phyloP scores from a whole-genome alignment of 2,113 vertebrate species.

The Brienomyrus longianalis region DNA sequence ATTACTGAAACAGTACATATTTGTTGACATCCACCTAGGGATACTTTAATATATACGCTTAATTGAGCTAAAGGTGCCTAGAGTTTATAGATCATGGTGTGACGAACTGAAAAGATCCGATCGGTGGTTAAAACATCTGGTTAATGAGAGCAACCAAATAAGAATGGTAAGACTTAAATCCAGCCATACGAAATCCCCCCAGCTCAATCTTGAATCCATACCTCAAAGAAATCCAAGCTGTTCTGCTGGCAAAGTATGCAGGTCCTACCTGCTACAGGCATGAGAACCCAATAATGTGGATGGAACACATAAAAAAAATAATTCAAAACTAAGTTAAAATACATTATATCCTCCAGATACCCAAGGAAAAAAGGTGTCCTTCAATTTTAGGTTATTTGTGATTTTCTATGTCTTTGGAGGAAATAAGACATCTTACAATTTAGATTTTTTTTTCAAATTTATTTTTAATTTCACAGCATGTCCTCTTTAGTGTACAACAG shows the following conservation, averaged over 20 bases:
- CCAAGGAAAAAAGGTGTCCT: no score
- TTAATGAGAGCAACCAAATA: neutral
- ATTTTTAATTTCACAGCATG: no score
- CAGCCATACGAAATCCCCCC: neutral
- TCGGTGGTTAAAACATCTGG: neutral
- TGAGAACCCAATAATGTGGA: neutral
- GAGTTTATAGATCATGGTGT: neutral
- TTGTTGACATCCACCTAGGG: neutral
- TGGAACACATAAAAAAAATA: no score
- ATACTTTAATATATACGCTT: neutral
- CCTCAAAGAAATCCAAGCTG: neutral
- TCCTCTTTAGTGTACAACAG: no score
- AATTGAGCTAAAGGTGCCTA: neutral
- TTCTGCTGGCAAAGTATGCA: neutral
- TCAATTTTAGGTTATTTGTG: no score
- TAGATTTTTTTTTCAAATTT: no score
- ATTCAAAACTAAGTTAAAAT: neutral
- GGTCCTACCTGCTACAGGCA: neutral
- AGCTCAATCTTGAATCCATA: neutral
- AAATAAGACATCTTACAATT: no score
- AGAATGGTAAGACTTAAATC: neutral
- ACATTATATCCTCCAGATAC: neutral
- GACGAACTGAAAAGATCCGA: neutral
- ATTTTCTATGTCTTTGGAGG: no score
- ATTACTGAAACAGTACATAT: neutral